phyloP scores from a whole-genome alignment of 2,888 invertebrate species.

The Rotaria macrura region DNA sequence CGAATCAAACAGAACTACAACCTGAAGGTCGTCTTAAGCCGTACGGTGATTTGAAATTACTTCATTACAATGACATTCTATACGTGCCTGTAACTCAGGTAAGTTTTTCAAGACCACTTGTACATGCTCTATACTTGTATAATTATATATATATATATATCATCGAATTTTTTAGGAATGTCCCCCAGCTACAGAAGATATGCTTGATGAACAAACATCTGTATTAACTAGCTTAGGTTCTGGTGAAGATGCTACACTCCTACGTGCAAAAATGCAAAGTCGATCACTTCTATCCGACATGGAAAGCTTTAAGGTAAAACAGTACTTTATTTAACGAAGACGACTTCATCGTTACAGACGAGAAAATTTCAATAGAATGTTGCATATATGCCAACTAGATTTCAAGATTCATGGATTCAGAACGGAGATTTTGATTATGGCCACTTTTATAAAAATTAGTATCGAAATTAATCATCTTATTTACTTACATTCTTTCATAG shows the following conservation, averaged over 20 bases:
- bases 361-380: no score
- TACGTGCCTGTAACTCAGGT: constrained; percentile 68
- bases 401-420: no score
- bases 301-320: constrained; percentile 80
- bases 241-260: constrained; percentile 60
- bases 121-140: no score
- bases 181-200: constrained; percentile 91
- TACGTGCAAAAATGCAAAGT: constrained; percentile 84
- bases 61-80: constrained; percentile 62
- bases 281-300: constrained; percentile 87
- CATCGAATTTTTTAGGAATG: constrained; percentile 61
- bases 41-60: constrained; percentile 60
- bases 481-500: no score
- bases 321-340: no score
- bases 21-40: constrained; percentile 64
- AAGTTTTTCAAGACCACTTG: no score
- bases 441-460: no score
- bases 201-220: constrained; percentile 81
- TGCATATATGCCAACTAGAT: no score
- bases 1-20: constrained; percentile 39
- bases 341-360: no score
- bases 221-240: constrained; percentile 60
- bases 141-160: not conserved
- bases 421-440: no score
- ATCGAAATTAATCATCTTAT: no score